Evolutionary conservation across 23 tunicate genomes (phyloP), one percentile per base, ranked within the genome.

Genomic region (Styela plicata): DNA sequence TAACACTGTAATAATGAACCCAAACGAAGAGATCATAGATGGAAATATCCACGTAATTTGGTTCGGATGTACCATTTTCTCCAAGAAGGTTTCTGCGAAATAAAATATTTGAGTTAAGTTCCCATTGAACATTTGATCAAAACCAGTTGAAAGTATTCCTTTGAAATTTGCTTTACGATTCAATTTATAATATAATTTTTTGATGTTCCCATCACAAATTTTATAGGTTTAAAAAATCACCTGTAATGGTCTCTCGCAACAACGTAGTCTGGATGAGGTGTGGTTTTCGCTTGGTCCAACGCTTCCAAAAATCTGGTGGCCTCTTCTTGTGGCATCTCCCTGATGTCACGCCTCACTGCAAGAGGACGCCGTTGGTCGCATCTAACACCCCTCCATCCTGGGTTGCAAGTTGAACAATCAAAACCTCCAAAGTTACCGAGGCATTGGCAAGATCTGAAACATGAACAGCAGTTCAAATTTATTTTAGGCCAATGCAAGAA

Each of bases 201-300:
- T n/a, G n/a, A n/a, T n/a, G n/a, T n/a, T n/a, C n/a, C n/a, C n/a
- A n/a, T n/a, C n/a, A n/a, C n/a, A n/a, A n/a, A n/a, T n/a, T n/a
- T n/a, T n/a, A n/a, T n/a, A n/a, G n/a, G n/a, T n/a, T n/a, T n/a
- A n/a, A n/a, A 13, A 5, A 44, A 44, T 26, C 36, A 86, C 97
- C 97, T 91, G 90, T 91, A 86, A 83, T 91, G 97, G 28, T 91
- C 97, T 64, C 74, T 71, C 20, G 97, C 97, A 13, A 86, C 82
- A 69, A 91, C 97, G 85, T 91, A 91, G 82, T 91, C 97, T 13
- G 97, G 97, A 71, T 91, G 97, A 53, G 80, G 62, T 31, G 97
- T 74, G 20, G 85, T 91, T 70, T 91, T 91, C 3, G 90, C 82
- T 68, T 70, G 90, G 66, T 91, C 90, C 22, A 91, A 63, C 32